A percentile compares a stretch with the other conserved stretches of the same genome.
Conservation (phyloP, 2,797 vertebrate species). For the Trachurus trachurus region DNA sequence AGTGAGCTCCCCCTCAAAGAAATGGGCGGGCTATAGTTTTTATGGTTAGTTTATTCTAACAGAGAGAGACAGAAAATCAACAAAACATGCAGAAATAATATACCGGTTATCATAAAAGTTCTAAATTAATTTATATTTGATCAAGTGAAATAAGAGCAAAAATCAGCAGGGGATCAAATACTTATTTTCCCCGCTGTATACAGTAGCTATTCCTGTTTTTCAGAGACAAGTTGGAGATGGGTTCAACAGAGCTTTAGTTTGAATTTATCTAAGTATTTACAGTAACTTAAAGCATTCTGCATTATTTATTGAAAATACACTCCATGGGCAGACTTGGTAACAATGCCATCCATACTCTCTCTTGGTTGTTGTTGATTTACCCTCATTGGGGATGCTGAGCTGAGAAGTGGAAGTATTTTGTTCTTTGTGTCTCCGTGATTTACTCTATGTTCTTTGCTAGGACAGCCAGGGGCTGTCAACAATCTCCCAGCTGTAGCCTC, state of each 20-base stretch:
- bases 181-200: too few relatives aligned
- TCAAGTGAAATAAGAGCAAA: too few relatives aligned
- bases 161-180: too few relatives aligned
- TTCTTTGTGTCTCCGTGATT: constrained; percentile 70
- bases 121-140: too few relatives aligned
- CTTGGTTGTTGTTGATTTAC: constrained; percentile 52
- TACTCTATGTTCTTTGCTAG: constrained; percentile 64
- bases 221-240: neutral
- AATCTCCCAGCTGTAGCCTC: constrained; percentile 80
- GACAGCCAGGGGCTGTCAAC: constrained; percentile 79
- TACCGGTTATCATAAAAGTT: too few relatives aligned
- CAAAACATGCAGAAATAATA: too few relatives aligned
- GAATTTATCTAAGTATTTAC: constrained; percentile 6
- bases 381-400: constrained; percentile 51
- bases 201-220: neutral
- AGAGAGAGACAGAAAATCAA: too few relatives aligned
- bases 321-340: constrained; percentile 15
- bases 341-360: constrained; percentile 13
- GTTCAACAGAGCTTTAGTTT: constrained; percentile 8
- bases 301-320: constrained; percentile 5
- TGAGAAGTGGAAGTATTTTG: constrained; percentile 64
- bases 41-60: too few relatives aligned
- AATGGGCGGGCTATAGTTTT: too few relatives aligned
- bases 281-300: constrained; percentile 8
- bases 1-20: too few relatives aligned